Conservation (phyloP, 2,797 vertebrate species). For the Sebastes diploproa region DNA sequence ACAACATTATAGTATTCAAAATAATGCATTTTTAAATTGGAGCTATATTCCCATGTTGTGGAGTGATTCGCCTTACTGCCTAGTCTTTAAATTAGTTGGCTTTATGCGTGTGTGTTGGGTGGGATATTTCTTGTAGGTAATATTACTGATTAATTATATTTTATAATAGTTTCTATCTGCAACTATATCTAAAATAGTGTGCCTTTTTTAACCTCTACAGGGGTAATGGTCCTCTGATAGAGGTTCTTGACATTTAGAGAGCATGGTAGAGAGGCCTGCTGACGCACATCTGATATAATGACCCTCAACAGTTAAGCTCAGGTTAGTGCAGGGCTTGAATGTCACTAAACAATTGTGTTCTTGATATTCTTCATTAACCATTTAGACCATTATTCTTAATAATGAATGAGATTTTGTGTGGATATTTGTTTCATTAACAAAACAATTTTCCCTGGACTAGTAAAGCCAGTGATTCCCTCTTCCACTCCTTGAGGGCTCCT, state of each 20-base stretch:
- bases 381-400: background rate
- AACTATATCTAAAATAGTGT: background rate
- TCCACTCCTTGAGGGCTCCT: no score
- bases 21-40: background rate
- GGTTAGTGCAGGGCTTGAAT: background rate
- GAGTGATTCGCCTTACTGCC: background rate
- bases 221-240: background rate
- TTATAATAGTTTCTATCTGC: background rate
- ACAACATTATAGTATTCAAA: background rate
- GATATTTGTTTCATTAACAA: background rate
- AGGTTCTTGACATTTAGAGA: background rate
- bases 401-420: background rate
- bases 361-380: background rate
- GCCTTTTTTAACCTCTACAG: background rate
- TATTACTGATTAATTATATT: background rate
- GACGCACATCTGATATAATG: constrained; percentile 17
- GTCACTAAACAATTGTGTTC: background rate
- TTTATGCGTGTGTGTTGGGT: background rate
- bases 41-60: background rate
- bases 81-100: background rate
- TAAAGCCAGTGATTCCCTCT: background rate
- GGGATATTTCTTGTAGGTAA: background rate
- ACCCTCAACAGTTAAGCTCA: background rate
- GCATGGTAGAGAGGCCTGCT: background rate
- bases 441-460: background rate